These are phyloP conservation scores for Calycopis cecrops DNA, from an alignment of 1,140 invertebrate species.

Conservation along the genomic window DNA sequence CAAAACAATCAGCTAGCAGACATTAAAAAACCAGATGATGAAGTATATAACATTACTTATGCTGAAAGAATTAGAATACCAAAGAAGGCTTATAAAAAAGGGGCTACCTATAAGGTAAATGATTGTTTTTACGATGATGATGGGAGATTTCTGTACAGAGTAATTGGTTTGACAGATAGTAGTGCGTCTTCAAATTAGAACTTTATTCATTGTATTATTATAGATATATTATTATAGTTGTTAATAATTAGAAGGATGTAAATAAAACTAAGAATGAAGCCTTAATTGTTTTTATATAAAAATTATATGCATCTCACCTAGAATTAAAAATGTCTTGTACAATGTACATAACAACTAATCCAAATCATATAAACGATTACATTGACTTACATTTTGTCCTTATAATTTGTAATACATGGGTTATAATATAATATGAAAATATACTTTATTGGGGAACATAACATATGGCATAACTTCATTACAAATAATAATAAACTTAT, in stretches of 20 bases:
- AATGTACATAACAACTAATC: slow-evolving; percentile 11
- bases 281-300: slow-evolving; percentile 65
- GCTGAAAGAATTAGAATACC: slow-evolving; percentile 80
- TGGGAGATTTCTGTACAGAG: slow-evolving; percentile 84
- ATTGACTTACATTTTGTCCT: slow-evolving; percentile 10
- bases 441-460: slow-evolving; percentile 6
- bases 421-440: slow-evolving; percentile 8
- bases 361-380: slow-evolving; percentile 10
- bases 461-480: slow-evolving; percentile 9
- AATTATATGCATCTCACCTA: slow-evolving; percentile 57
- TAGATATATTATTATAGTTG: background rate
- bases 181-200: background rate
- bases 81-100: slow-evolving; percentile 74
- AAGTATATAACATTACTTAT: slow-evolving; percentile 51
- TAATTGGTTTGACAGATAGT: slow-evolving; percentile 77
- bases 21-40: slow-evolving; percentile 38
- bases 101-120: slow-evolving; percentile 81
- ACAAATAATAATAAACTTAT: slow-evolving; percentile 1
- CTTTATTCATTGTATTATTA: background rate
- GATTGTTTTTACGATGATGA: slow-evolving; percentile 87
- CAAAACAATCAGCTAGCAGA: slow-evolving; percentile 31
- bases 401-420: slow-evolving; percentile 8
- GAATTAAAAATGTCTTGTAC: slow-evolving; percentile 4
- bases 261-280: slow-evolving; percentile 60
- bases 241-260: slow-evolving; percentile 12